phyloP scores from a whole-genome alignment of 2,797 vertebrate genomes.

The Danio jaintianensis region DNA sequence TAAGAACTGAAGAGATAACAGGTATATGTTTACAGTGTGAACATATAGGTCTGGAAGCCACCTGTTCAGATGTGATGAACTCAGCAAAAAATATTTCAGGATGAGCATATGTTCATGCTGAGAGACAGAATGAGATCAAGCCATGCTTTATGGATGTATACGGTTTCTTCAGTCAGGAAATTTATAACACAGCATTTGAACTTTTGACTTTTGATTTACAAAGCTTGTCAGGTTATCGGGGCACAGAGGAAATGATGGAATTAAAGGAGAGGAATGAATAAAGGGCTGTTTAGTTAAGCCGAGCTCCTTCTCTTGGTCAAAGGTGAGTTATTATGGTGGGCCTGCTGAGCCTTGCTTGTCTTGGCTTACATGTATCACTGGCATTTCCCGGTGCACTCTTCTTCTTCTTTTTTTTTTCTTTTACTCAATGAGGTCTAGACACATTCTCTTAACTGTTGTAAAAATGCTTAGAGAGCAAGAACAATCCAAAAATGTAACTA shows the following conservation, averaged over 20 bases:
- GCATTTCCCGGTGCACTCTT: constrained; percentile 54
- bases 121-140: constrained; percentile 35
- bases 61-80: constrained; percentile 25
- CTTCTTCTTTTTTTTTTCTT: constrained; percentile 35
- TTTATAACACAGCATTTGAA: constrained; percentile 47
- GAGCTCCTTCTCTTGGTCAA: constrained; percentile 58
- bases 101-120: constrained; percentile 41
- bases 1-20: neutral
- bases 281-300: constrained; percentile 72
- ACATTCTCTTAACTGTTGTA: constrained; percentile 17
- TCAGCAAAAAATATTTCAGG: neutral
- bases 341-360: constrained; percentile 60
- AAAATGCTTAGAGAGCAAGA: neutral
- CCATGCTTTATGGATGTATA: constrained; percentile 57
- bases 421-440: constrained; percentile 43
- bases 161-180: constrained; percentile 57
- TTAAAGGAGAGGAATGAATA: constrained; percentile 68
- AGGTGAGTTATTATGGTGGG: constrained; percentile 59
- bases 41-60: neutral
- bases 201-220: constrained; percentile 65
- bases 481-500: neutral
- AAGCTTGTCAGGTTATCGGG: constrained; percentile 67
- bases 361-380: constrained; percentile 58
- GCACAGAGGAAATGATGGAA: constrained; percentile 68
- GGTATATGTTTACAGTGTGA: constrained; percentile 4